These are phyloP conservation scores for Synergus itoensis DNA, from an alignment of 2,888 invertebrate species.

Conservation along the genomic window DNA sequence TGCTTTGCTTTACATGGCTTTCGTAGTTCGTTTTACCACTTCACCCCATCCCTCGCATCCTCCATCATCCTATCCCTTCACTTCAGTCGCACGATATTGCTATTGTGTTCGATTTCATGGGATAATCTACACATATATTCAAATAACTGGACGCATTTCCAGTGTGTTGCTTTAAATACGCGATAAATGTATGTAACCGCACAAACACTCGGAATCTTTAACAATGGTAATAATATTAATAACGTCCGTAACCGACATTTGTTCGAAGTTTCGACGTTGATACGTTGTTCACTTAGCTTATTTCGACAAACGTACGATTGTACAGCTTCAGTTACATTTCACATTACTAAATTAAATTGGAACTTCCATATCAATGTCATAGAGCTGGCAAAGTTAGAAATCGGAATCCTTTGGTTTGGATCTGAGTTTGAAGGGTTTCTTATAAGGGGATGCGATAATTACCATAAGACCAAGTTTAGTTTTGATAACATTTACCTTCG, in stretches of 20 bases:
- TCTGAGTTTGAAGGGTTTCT: too few species aligned
- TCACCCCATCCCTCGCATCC: neutral
- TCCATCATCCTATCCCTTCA: too few species aligned
- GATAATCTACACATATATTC: slow-evolving; percentile 2
- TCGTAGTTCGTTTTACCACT: neutral
- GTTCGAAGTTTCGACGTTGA: neutral
- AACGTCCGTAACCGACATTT: neutral
- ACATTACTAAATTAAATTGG: neutral
- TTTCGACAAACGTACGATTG: neutral
- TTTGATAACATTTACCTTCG: too few species aligned
- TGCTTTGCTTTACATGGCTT: neutral
- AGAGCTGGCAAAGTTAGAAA: neutral
- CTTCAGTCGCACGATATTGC: neutral
- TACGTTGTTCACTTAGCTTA: neutral
- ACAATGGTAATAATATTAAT: neutral
- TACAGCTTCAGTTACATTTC: neutral
- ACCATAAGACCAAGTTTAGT: too few species aligned
- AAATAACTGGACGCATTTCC: neutral
- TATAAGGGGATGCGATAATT: too few species aligned
- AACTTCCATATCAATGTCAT: neutral
- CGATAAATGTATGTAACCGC: neutral
- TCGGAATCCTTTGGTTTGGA: too few species aligned
- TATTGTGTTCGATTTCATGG: slow-evolving; percentile 1
- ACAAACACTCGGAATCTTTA: neutral
- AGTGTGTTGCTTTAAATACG: neutral